phyloP scores from a whole-genome alignment of 1,140 invertebrate genomes.

The Neodiprion lecontei region DNA sequence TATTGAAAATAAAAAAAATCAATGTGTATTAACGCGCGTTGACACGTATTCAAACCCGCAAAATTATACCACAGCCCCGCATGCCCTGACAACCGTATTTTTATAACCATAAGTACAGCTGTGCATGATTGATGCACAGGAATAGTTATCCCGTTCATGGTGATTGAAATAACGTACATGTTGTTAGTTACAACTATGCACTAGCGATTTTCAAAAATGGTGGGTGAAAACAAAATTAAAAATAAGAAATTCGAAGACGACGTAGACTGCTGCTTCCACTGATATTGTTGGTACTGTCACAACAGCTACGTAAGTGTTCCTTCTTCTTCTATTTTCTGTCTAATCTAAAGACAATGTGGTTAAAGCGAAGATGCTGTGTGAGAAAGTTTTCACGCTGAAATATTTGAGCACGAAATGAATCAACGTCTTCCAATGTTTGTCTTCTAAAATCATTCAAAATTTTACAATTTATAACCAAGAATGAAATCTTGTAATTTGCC shows the following conservation, averaged over 20 bases:
- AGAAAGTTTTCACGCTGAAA: slow-evolving; percentile 19
- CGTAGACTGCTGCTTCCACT: no score
- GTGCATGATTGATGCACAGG: no score
- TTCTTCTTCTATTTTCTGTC: neutral
- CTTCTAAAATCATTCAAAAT: no score
- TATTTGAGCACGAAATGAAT: slow-evolving; percentile 8
- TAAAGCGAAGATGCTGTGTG: slow-evolving; percentile 30
- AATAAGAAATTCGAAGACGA: no score
- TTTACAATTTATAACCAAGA: no score
- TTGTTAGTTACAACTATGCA: slow-evolving; percentile 33
- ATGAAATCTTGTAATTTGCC: no score
- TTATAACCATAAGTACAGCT: neutral
- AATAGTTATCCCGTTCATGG: slow-evolving; percentile 12
- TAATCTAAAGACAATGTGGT: slow-evolving; percentile 44
- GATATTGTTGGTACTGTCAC: no score
- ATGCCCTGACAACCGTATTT: slow-evolving; percentile 26
- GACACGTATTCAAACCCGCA: no score
- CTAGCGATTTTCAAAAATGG: neutral
- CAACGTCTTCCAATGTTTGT: no score
- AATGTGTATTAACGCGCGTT: neutral
- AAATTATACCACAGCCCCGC: slow-evolving; percentile 20
- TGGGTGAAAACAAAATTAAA: neutral
- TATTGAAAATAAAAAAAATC: slow-evolving; percentile 22
- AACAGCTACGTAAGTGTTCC: no score
- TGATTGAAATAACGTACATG: slow-evolving; percentile 19